Base-by-base conservation (phyloP, 2,113 vertebrate genomes). In the Sclerurus mexicanus region DNA sequence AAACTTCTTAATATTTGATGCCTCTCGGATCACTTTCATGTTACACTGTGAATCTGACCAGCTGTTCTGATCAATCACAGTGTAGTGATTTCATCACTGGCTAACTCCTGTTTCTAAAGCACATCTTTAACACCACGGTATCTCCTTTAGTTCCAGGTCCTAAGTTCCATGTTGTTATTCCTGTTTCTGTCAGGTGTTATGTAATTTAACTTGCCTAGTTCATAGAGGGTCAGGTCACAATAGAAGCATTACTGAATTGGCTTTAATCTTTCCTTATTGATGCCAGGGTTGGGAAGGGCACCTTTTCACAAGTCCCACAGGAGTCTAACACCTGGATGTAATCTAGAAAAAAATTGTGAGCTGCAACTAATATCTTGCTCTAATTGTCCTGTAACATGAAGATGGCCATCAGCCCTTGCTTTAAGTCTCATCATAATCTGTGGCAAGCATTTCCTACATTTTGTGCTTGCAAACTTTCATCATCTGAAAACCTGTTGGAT, bases 1-100 rank as follows among this genome's bases (percentile, higher is more conserved):
- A 83, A 96, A 94, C 94, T 93, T 93, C 90, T 90, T 87, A 56
- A 22, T 91, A 73, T 76, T 90, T 74, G 78, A 71, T 85, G 85
- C 94, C 87, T 73, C 67, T 74, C 74, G 91, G 91, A 93, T 96
- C 78, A 55, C 82, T 96, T 97, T 96, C 91, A 87, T 93, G 71
- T 76, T 82, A 80, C 3, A 0, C 16, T 53, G 78, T 69, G 55
- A 74, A 83, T 94, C 78, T 0, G 1, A 58, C 49, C 96, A 95
- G 89, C 89, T 97, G 95, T 74, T 96, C 89, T 14, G 42, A 95
- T 60, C 93, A 87, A 90, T 97, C 95, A 96, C 40, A 60, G 44
- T 0, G 1, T 66, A 74, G 79, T 69, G 67, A 85, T 83, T 96
- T 95, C 89, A 59, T 95, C 58, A 6, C 62, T 58, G 81, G 80